Evolutionary conservation across 2,113 vertebrate species (phyloP).

Genomic region (Pachypanchax playfairii): DNA sequence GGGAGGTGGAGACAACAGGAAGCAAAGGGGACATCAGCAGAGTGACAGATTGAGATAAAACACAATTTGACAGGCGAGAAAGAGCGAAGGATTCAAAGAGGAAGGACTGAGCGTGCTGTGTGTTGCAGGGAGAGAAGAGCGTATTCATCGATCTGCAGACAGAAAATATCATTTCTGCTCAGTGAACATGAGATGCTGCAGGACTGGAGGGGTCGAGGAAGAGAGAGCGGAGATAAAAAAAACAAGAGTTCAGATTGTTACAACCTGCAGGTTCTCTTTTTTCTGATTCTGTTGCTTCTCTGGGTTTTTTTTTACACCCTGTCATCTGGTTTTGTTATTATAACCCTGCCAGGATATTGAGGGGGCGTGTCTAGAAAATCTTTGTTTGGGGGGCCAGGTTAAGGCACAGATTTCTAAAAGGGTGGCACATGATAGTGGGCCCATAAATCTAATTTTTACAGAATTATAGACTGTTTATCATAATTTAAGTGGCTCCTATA

Average conservation of each 20-base stretch:
- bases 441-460: too few relatives aligned
- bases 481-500: too few relatives aligned
- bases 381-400: too few relatives aligned
- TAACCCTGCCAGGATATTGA: too few relatives aligned
- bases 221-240: conserved; percentile 9
- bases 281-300: background rate
- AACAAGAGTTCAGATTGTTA: background rate
- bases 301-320: too few relatives aligned
- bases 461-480: too few relatives aligned
- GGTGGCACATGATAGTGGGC: too few relatives aligned
- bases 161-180: conserved; percentile 71
- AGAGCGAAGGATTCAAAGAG: conserved; percentile 34
- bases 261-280: too few relatives aligned
- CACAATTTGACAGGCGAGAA: conserved; percentile 25
- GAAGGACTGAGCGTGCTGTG: conserved; percentile 22
- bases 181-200: conserved; percentile 54
- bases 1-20: conserved; percentile 59
- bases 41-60: conserved; percentile 25
- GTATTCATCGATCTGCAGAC: conserved; percentile 74
- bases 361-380: too few relatives aligned
- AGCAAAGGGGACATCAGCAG: conserved; percentile 9
- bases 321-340: too few relatives aligned
- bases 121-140: conserved; percentile 60
- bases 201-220: conserved; percentile 13
- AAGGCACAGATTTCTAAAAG: too few relatives aligned